These are phyloP conservation scores for Malacosoma neustria DNA, from an alignment of 2,888 invertebrate species.

Conservation along the genomic window DNA sequence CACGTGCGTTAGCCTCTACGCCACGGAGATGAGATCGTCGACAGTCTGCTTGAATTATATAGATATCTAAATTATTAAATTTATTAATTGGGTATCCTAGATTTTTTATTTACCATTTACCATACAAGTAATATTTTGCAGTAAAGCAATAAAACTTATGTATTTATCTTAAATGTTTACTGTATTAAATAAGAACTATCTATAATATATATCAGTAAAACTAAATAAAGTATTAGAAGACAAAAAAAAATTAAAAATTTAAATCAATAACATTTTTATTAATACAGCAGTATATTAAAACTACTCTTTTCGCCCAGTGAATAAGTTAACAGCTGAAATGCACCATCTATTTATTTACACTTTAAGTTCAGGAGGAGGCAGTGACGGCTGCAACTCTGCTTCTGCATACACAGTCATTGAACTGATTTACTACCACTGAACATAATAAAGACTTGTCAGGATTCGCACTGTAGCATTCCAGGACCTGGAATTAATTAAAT, in stretches of 20 bases:
- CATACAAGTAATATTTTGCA: too few species aligned
- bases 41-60: too few species aligned
- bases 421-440: conserved; percentile 66
- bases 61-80: too few species aligned
- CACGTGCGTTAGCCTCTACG: too few species aligned
- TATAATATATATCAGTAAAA: too few species aligned
- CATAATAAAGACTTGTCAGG: conserved; percentile 56
- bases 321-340: conserved; percentile 7
- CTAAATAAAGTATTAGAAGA: too few species aligned
- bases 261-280: conserved; percentile 65
- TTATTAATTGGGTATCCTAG: too few species aligned
- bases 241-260: conserved; percentile 21
- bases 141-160: too few species aligned
- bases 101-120: too few species aligned
- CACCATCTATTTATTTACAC: conserved; percentile 25
- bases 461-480: conserved; percentile 62
- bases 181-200: too few species aligned
- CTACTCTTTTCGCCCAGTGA: conserved; percentile 28
- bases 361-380: conserved; percentile 42
- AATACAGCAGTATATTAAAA: conserved; percentile 60
- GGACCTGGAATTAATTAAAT: conserved; percentile 39
- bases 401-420: conserved; percentile 70
- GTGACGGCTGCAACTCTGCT: conserved; percentile 58
- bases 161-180: too few species aligned
- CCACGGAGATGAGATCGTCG: too few species aligned